These are phyloP conservation scores for Arctia plantaginis DNA, from an alignment of 2,888 invertebrate species.

Conservation along the genomic window DNA sequence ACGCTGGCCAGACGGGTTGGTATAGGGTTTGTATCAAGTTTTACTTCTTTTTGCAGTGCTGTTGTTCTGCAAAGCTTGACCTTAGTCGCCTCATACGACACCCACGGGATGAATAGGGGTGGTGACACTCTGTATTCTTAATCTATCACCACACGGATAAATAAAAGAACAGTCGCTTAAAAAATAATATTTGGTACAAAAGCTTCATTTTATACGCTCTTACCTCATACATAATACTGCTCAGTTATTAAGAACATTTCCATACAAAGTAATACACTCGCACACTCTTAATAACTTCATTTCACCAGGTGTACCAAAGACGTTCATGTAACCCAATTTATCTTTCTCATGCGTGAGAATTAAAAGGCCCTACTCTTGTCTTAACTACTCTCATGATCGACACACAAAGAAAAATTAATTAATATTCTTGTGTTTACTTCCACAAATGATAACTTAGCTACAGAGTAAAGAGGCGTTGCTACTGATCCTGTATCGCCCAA, in stretches of 20 bases:
- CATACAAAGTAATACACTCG: slow-evolving; percentile 14
- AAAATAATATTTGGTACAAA: not conserved
- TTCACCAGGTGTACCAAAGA: slow-evolving; percentile 14
- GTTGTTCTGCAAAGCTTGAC: too few relatives aligned
- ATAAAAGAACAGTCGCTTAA: not conserved
- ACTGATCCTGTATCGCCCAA: too few relatives aligned
- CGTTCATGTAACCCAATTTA: slow-evolving; percentile 25
- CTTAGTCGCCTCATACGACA: too few relatives aligned
- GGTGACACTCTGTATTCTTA: too few relatives aligned
- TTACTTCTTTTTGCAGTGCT: too few relatives aligned
- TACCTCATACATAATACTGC: slow-evolving; percentile 7
- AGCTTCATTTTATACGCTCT: not conserved
- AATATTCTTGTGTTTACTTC: not conserved
- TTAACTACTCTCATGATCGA: not conserved
- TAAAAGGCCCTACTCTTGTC: not conserved
- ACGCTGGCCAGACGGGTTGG: too few relatives aligned
- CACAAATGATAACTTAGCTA: too few relatives aligned
- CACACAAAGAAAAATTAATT: not conserved
- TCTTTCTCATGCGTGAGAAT: slow-evolving; percentile 16
- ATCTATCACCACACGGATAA: too few relatives aligned
- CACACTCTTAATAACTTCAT: slow-evolving; percentile 15
- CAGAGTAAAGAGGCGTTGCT: too few relatives aligned
- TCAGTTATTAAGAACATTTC: slow-evolving; percentile 12
- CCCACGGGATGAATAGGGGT: too few relatives aligned
- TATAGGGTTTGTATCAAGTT: too few relatives aligned